Percentiles rank a stretch among this genome's conserved stretches.
Conservation (phyloP, 2,113 vertebrate species). For the Tonatia bakeri region DNA sequence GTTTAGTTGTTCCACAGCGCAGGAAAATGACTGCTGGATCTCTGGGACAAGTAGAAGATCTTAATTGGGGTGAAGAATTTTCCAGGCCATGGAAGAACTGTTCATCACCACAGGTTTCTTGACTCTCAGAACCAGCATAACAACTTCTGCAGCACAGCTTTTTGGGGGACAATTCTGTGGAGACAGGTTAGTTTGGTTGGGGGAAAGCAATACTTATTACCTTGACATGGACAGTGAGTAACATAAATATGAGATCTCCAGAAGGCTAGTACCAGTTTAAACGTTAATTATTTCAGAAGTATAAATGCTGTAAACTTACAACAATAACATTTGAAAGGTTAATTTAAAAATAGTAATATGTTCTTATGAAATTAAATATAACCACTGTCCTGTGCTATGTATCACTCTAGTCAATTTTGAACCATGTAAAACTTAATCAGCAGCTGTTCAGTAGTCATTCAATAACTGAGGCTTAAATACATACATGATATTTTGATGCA, state of each 20-base stretch:
- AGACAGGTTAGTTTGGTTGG: background rate
- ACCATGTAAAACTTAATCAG: background rate
- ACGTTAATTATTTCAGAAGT: background rate
- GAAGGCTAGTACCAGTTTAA: background rate
- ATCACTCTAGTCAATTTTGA: background rate
- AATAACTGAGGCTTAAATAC: background rate
- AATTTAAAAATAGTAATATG: background rate
- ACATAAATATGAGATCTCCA: background rate
- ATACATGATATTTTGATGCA: background rate
- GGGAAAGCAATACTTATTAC: background rate
- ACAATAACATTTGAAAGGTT: background rate
- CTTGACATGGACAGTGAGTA: background rate
- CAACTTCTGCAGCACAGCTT: background rate
- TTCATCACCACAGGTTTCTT: background rate
- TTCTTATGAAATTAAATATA: background rate
- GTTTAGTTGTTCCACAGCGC: background rate
- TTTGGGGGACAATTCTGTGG: background rate
- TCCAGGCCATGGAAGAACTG: background rate
- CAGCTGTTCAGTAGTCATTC: background rate
- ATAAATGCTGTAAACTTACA: background rate
- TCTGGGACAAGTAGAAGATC: background rate
- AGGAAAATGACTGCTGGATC: background rate
- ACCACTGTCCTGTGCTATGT: background rate
- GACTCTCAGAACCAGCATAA: background rate
- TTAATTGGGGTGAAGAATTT: background rate